These are phyloP conservation scores for Origma solitaria DNA, from an alignment of 2,113 vertebrate genomes.

Conservation along the genomic window DNA sequence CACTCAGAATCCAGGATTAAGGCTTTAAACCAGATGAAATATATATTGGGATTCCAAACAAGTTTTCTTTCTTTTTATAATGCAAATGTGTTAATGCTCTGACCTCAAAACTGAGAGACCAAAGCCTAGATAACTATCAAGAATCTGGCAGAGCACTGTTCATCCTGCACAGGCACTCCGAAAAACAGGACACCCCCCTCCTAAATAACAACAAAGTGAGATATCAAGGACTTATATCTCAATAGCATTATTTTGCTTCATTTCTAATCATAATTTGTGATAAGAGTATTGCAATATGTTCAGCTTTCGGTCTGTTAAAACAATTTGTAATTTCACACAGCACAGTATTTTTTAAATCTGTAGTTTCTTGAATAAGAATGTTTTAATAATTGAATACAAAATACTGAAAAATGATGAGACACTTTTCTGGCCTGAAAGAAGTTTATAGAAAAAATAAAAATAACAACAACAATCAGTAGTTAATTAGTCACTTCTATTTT, in stretches of 20 bases:
- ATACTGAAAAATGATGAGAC: background rate
- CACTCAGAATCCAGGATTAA: slow-evolving; percentile 43
- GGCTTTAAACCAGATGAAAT: slow-evolving; percentile 53
- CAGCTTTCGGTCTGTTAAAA: background rate
- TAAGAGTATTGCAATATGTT: background rate
- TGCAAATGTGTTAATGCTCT: slow-evolving; percentile 38
- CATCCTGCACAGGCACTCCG: background rate
- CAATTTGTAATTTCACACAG: background rate
- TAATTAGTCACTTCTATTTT: background rate
- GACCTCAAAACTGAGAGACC: slow-evolving; percentile 16
- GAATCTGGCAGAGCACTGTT: background rate
- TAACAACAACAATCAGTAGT: background rate
- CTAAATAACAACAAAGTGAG: background rate
- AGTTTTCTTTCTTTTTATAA: slow-evolving; percentile 60
- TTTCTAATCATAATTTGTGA: background rate
- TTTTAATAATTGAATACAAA: background rate
- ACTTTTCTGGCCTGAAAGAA: background rate
- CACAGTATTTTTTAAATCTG: background rate
- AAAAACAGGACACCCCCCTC: background rate
- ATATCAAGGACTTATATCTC: background rate
- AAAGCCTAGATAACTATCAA: background rate
- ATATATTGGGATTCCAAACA: slow-evolving; percentile 51
- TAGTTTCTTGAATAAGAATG: background rate
- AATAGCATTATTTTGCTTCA: background rate
- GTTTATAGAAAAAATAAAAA: background rate